Evolutionary conservation across 2,888 invertebrate species (phyloP).

Genomic region (Zaprionus obscuricornis): DNA sequence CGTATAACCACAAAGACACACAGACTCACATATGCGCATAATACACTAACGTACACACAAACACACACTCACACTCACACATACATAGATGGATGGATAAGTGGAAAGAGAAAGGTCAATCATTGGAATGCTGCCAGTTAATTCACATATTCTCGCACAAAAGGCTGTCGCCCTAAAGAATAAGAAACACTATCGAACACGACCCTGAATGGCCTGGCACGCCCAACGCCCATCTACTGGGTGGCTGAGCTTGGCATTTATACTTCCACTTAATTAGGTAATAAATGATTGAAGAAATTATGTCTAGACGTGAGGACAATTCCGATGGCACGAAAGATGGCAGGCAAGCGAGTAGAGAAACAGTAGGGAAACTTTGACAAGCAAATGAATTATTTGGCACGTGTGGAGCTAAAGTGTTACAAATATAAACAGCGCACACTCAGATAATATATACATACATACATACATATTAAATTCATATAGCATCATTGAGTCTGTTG

Average conservation of each 20-base stretch:
- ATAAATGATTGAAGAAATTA: constrained; percentile 84
- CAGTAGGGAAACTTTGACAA: constrained; percentile 35
- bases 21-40: background rate
- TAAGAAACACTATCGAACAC: constrained; percentile 32
- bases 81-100: background rate
- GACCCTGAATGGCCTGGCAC: constrained; percentile 50
- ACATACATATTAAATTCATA: constrained; percentile 10
- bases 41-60: constrained; percentile 18
- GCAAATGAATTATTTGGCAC: constrained; percentile 73
- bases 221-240: constrained; percentile 35
- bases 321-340: constrained; percentile 60
- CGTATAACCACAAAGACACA: constrained; percentile 24
- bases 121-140: constrained; percentile 76
- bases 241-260: constrained; percentile 73
- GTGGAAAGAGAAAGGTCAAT: constrained; percentile 65
- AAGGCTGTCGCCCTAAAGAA: constrained; percentile 48
- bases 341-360: constrained; percentile 22
- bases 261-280: constrained; percentile 83
- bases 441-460: constrained; percentile 1
- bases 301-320: constrained; percentile 84
- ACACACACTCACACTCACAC: constrained; percentile 6
- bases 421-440: constrained; percentile 47
- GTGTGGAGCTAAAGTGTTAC: constrained; percentile 68
- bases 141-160: constrained; percentile 69
- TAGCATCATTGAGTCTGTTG: constrained; percentile 24